phyloP scores from a whole-genome alignment of 2,797 vertebrate species.

The Lindbergichthys nudifrons region DNA sequence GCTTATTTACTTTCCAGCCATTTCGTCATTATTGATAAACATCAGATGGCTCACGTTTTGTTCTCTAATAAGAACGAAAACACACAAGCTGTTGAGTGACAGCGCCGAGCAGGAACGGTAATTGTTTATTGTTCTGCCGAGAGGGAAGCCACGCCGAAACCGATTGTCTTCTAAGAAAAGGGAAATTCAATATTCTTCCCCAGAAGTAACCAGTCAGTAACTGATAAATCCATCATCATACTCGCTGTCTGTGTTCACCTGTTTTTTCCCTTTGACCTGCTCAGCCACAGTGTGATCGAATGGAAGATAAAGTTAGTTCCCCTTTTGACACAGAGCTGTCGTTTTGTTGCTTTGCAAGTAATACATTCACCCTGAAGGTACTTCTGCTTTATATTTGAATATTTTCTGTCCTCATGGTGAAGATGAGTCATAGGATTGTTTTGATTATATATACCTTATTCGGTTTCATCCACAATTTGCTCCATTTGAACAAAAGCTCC shows the following conservation, averaged over 20 bases:
- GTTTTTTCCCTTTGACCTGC: conserved; percentile 40
- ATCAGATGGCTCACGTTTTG: conserved; percentile 64
- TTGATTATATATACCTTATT: background rate
- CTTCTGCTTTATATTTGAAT: conserved; percentile 56
- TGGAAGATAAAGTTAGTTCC: conserved; percentile 65
- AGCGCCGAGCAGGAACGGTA: conserved; percentile 27
- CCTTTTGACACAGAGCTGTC: conserved; percentile 35
- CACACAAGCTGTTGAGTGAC: conserved; percentile 28
- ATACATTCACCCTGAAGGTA: conserved; percentile 21
- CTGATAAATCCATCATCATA: conserved; percentile 21
- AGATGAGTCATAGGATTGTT: background rate
- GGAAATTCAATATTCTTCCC: conserved; percentile 72
- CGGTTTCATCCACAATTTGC: background rate
- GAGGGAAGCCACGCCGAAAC: conserved; percentile 63
- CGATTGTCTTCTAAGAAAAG: conserved; percentile 73
- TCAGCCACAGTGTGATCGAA: conserved; percentile 26
- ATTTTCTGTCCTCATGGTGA: background rate
- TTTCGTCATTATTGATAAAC: conserved; percentile 61
- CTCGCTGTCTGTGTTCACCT: background rate
- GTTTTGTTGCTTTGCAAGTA: conserved; percentile 53
- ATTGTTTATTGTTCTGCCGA: conserved; percentile 66
- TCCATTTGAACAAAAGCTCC: background rate
- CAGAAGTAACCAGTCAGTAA: conserved; percentile 52
- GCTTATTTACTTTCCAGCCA: conserved; percentile 75
- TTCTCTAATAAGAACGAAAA: conserved; percentile 40